phyloP scores from a whole-genome alignment of 2,888 invertebrate species.

The Drosophila meridiana region DNA sequence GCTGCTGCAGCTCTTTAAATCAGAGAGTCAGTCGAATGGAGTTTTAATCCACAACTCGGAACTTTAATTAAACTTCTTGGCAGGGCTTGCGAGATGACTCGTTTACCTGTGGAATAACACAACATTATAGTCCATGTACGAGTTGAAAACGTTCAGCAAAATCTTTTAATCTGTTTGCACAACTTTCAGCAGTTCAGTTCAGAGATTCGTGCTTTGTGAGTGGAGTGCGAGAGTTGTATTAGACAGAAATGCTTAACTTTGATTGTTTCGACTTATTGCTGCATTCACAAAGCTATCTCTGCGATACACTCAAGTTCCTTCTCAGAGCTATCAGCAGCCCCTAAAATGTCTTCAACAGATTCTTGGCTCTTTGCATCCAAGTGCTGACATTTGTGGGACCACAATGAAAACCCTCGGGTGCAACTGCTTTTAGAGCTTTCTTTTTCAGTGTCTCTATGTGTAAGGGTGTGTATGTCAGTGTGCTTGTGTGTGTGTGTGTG shows the following conservation, averaged over 20 bases:
- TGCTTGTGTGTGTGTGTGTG: slow-evolving; percentile 4
- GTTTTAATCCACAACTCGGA: slow-evolving; percentile 23
- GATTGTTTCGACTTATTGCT: slow-evolving; percentile 61
- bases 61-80: slow-evolving; percentile 54
- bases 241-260: slow-evolving; percentile 57
- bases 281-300: slow-evolving; percentile 58
- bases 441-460: slow-evolving; percentile 23
- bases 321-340: slow-evolving; percentile 45
- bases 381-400: slow-evolving; percentile 51
- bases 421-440: slow-evolving; percentile 48
- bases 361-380: slow-evolving; percentile 67
- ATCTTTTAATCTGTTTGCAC: slow-evolving; percentile 56
- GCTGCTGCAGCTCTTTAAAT: background rate
- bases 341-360: slow-evolving; percentile 69
- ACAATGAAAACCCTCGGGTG: slow-evolving; percentile 70
- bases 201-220: slow-evolving; percentile 12
- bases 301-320: slow-evolving; percentile 61
- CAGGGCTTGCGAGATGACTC: slow-evolving; percentile 19
- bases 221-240: slow-evolving; percentile 18
- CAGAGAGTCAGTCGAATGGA: slow-evolving; percentile 4
- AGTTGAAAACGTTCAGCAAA: slow-evolving; percentile 30
- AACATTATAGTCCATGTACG: slow-evolving; percentile 28
- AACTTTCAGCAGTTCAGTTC: slow-evolving; percentile 32
- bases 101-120: slow-evolving; percentile 44
- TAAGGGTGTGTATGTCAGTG: slow-evolving; percentile 6